Percentiles rank a stretch among this genome's conserved stretches.
Evolutionary conservation across 2,113 vertebrate genomes (phyloP).

Genomic region (Madoqua kirkii): DNA sequence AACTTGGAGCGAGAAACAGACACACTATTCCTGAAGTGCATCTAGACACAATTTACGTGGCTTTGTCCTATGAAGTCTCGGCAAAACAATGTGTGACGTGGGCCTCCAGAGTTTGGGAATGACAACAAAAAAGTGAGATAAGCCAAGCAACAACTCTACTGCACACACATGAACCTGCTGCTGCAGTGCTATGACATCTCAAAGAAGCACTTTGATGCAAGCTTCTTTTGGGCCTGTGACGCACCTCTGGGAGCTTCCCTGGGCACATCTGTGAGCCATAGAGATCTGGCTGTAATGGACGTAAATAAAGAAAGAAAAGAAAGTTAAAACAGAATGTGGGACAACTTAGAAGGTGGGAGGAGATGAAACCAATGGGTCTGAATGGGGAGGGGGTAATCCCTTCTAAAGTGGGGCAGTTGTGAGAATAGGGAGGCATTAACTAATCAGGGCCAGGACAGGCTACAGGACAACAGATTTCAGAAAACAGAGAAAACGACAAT

Average conservation of each 20-base stretch:
- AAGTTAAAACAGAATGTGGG: constrained; percentile 90
- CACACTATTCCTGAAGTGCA: constrained; percentile 48
- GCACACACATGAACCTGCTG: constrained; percentile 86
- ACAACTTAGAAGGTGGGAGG: constrained; percentile 84
- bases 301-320: constrained; percentile 93
- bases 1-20: constrained; percentile 41
- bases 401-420: constrained; percentile 70
- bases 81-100: constrained; percentile 81
- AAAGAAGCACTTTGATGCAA: constrained; percentile 87
- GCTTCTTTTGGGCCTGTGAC: constrained; percentile 87
- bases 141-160: constrained; percentile 87
- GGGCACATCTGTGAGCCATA: constrained; percentile 90
- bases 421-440: constrained; percentile 60
- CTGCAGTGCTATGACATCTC: constrained; percentile 86
- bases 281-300: constrained; percentile 90
- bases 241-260: constrained; percentile 89
- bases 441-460: constrained; percentile 68
- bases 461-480: constrained; percentile 77
- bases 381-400: constrained; percentile 67
- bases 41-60: constrained; percentile 57
- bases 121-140: constrained; percentile 81
- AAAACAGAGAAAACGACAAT: constrained; percentile 72
- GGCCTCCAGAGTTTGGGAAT: constrained; percentile 80
- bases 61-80: constrained; percentile 73
- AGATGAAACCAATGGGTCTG: constrained; percentile 78